A percentile compares a stretch with the other conserved stretches of the same genome.
Evolutionary conservation across 2,888 invertebrate genomes (phyloP).

Genomic region (Ectobius pallidus): DNA sequence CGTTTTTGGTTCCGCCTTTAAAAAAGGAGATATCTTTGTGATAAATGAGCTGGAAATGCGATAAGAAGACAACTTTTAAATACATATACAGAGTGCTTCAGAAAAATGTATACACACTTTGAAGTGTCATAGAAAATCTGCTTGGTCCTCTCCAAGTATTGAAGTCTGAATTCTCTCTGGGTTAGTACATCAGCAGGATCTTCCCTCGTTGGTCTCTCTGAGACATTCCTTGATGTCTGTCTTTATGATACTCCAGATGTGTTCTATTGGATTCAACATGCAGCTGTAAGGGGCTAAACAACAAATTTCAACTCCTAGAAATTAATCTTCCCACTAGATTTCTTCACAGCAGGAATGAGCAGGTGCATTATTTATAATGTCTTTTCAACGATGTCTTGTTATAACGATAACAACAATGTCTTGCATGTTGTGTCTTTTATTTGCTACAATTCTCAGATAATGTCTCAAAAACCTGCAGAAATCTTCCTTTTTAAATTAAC

Average conservation of each 20-base stretch:
- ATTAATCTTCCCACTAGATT: not conserved
- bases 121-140: no score
- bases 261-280: not conserved
- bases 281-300: not conserved
- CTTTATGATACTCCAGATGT: not conserved
- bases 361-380: not conserved
- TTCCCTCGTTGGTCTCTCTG: not conserved
- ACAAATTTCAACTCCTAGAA: not conserved
- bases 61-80: no score
- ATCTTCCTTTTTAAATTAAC: no score
- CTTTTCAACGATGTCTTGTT: no score
- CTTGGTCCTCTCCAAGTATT: no score
- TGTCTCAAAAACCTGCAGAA: no score
- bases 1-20: no score
- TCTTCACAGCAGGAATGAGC: not conserved
- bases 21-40: no score
- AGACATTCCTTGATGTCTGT: not conserved
- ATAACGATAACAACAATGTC: not conserved
- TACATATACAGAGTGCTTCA: no score
- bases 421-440: not conserved
- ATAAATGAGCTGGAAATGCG: no score
- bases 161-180: no score
- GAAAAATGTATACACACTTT: no score
- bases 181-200: not conserved
- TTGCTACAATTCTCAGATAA: not conserved